A percentile compares a stretch with the other conserved stretches of the same genome.
These are phyloP conservation scores for Marronus borbonicus DNA, from an alignment of 2,888 invertebrate species.

Conservation along the genomic window DNA sequence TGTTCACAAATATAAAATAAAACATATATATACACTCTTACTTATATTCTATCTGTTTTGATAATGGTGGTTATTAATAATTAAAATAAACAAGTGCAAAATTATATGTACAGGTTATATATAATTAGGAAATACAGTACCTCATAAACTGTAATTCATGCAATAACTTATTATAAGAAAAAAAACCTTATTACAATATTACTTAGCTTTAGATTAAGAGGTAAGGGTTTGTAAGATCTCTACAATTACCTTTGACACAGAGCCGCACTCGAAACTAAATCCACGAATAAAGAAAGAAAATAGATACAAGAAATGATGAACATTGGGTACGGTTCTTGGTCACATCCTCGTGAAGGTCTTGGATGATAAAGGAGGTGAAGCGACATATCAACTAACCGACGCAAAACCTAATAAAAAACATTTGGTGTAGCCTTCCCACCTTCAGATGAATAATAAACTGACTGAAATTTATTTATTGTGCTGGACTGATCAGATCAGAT, in stretches of 20 bases:
- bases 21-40: slow-evolving; percentile 66
- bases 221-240: slow-evolving; percentile 68
- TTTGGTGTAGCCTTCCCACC: slow-evolving; percentile 55
- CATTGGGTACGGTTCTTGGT: slow-evolving; percentile 51
- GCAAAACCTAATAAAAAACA: slow-evolving; percentile 41
- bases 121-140: slow-evolving; percentile 72
- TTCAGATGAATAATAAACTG: slow-evolving; percentile 58
- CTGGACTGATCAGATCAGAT: slow-evolving; percentile 66
- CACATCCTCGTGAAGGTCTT: slow-evolving; percentile 47
- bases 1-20: slow-evolving; percentile 46
- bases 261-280: slow-evolving; percentile 54
- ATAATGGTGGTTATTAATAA: slow-evolving; percentile 64
- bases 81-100: slow-evolving; percentile 70
- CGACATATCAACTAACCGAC: slow-evolving; percentile 68
- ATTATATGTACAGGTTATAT: slow-evolving; percentile 72
- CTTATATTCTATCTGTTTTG: slow-evolving; percentile 69
- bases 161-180: slow-evolving; percentile 73
- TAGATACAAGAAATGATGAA: slow-evolving; percentile 45
- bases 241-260: slow-evolving; percentile 55
- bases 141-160: slow-evolving; percentile 73
- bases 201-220: slow-evolving; percentile 71
- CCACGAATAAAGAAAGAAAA: slow-evolving; percentile 4
- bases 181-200: slow-evolving; percentile 71
- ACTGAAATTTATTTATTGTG: slow-evolving; percentile 54
- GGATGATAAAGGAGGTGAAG: slow-evolving; percentile 59